Percentiles rank a stretch among this genome's conserved stretches.
Conservation (phyloP, 2,888 invertebrate species). For the Campoletis raptor region DNA sequence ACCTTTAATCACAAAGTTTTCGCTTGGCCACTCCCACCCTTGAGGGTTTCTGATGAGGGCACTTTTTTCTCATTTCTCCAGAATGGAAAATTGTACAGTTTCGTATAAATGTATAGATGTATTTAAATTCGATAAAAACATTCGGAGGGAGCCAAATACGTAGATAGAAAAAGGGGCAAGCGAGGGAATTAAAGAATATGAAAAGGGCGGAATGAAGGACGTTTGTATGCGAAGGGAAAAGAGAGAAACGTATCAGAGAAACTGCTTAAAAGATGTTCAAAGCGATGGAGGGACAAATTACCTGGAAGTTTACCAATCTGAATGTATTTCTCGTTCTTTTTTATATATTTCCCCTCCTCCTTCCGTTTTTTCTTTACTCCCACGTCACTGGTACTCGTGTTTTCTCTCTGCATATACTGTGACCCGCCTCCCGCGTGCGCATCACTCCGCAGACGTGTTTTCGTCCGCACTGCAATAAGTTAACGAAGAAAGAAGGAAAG, state of each 20-base stretch:
- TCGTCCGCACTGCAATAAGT: slow-evolving; percentile 53
- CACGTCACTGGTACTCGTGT: slow-evolving; percentile 44
- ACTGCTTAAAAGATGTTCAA: slow-evolving; percentile 80
- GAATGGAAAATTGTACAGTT: slow-evolving; percentile 52
- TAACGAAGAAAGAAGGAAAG: slow-evolving; percentile 42
- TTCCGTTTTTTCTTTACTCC: slow-evolving; percentile 29
- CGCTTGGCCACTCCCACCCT: slow-evolving; percentile 52
- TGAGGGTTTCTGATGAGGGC: slow-evolving; percentile 38
- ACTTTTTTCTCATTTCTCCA: slow-evolving; percentile 53
- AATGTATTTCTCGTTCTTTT: slow-evolving; percentile 71
- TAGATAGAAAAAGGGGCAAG: slow-evolving; percentile 57
- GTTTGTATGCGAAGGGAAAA: not conserved
- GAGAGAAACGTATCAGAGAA: slow-evolving; percentile 58
- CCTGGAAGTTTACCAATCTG: slow-evolving; percentile 82
- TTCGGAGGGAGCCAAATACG: slow-evolving; percentile 50
- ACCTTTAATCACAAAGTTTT: slow-evolving; percentile 77
- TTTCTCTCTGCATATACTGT: slow-evolving; percentile 45
- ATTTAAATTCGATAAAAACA: slow-evolving; percentile 59
- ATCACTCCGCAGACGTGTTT: slow-evolving; percentile 34
- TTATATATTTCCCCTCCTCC: not conserved
- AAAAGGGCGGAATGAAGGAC: slow-evolving; percentile 18
- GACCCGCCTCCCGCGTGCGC: slow-evolving; percentile 60
- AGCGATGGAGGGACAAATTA: slow-evolving; percentile 81
- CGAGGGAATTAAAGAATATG: slow-evolving; percentile 59
- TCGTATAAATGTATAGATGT: slow-evolving; percentile 16